Evolutionary conservation across 2,888 invertebrate genomes (phyloP), one percentile per base, ranked within the genome.

Genomic region (Scaptomyza flava): DNA sequence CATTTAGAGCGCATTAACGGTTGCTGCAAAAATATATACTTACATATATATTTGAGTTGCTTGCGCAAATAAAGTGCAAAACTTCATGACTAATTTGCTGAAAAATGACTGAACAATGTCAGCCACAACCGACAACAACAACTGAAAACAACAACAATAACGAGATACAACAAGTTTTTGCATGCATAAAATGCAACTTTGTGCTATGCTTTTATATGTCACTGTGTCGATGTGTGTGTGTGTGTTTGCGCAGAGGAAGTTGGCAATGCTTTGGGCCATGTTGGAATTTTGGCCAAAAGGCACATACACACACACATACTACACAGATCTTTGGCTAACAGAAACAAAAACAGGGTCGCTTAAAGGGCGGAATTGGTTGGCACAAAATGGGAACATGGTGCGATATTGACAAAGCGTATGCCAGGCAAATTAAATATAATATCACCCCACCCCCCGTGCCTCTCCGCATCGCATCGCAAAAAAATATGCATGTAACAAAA

Each of bases 391-490:
- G 52, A 45, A 59, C 43, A 41, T 47, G 48, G 67, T 68, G 73
- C 69, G 60, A 73, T 87, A 87, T 87, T 82, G 87, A 87, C 81
- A 87, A 81, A 82, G 87, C 85, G 69, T 87, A 84, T 81, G 81
- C 58, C 68, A 66, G 65, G 67, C 79, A 82, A 82, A 82, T 82
- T 87, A 84, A 87, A 82, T 87, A 77, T 72, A 82, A 87, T 84
- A 72, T 68, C 52, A 71, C 6, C n/a, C 6, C n/a, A 7, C 65
- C 6, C 17, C 11, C 2, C 31, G 17, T 23, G 17, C 33, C 12
- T 5, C 27, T 6, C 9, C 6, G 33, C 30, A 14, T 30, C 27
- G 7, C 4, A 12, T 3, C 34, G 17, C 23, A 1, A 11, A n/a
- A 14, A 20, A n/a, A n/a, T n/a, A 50, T 31, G 12, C 12, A 23